Evolutionary conservation across 2,888 invertebrate genomes (phyloP), one percentile per base, ranked within the genome.

Genomic region (Hirtodrosophila confusa): DNA sequence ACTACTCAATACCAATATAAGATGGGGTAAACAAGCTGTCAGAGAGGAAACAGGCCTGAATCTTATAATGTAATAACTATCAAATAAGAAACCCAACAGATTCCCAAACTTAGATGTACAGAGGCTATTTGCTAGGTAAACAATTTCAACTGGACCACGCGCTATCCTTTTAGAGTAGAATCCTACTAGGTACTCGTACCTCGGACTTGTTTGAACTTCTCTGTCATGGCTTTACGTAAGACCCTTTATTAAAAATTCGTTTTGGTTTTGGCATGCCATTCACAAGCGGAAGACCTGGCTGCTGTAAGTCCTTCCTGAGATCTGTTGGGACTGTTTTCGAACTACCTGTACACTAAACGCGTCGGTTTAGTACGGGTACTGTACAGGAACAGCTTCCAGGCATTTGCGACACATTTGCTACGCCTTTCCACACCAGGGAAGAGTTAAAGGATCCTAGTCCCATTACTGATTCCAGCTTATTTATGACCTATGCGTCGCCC

Each of bases 331-430:
- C 31, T 37, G 1, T 31, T 41, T 24, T n/a, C 9, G 10, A 7
- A 17, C 11, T 47, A 58, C 66, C 58, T 58, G 67, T 17, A 1
- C 17, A 2, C 17, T 17, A 17, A 17, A 17, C 17, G 17, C 17
- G 17, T 33, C 5, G 12, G 12, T 4, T 6, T 9, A 11, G 4
- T 31, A 43, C 33, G 12, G 17, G 0, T 27, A 5, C 56, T 43
- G 24, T 27, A 39, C 12, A 37, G 43, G 17, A 31, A 35, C 60
- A 45, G 60, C 51, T 48, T 67, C 10, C 5, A 7, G 60, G 54
- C 50, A 67, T 51, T 67, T 61, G 57, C 41, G 39, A 57, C 57
- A 48, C 67, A 72, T 72, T 72, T 63, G 73, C 37, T 63, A 56
- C 58, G 72, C 73, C 58, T 54, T 53, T 69, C 69, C 36, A 37